phyloP scores from a whole-genome alignment of 2,797 vertebrate genomes.

The Clarias pachynema region DNA sequence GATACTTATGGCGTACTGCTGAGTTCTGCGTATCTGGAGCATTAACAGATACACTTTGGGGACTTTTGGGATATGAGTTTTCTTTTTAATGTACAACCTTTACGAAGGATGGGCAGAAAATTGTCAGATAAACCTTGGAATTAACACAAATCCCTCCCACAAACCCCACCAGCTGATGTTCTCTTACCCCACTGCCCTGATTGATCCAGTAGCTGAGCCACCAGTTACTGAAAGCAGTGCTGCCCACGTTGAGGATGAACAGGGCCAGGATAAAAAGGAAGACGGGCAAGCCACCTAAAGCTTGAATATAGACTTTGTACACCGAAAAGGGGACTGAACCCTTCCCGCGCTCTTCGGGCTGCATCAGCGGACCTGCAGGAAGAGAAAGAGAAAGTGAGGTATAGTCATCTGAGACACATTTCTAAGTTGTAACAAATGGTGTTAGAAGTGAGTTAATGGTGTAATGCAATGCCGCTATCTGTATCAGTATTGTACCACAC shows the following conservation, averaged over 20 bases:
- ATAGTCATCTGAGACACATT: not conserved
- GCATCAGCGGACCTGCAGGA: slow-evolving; percentile 79
- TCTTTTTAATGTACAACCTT: no score
- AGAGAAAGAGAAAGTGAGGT: slow-evolving; percentile 3
- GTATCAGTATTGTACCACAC: not conserved
- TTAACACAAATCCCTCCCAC: not conserved
- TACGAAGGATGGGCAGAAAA: no score
- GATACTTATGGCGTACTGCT: no score
- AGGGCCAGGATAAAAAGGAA: slow-evolving; percentile 85
- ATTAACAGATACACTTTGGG: no score
- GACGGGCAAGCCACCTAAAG: slow-evolving; percentile 83
- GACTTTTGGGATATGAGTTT: no score
- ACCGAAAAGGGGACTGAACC: slow-evolving; percentile 88
- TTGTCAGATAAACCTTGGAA: not conserved
- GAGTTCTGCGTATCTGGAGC: no score
- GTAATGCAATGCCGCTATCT: not conserved
- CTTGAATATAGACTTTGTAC: slow-evolving; percentile 84
- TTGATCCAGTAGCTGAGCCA: slow-evolving; percentile 97
- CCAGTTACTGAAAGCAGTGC: slow-evolving; percentile 91
- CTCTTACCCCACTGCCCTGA: slow-evolving; percentile 87
- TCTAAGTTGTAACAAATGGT: not conserved
- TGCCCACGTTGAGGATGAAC: slow-evolving; percentile 89
- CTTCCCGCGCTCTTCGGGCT: slow-evolving; percentile 83
- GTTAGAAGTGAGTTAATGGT: not conserved
- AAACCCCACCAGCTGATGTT: slow-evolving; percentile 55